Evolutionary conservation across 2,113 vertebrate species (phyloP), one percentile per base, ranked within the genome.

Genomic region (Hypanus sabinus): DNA sequence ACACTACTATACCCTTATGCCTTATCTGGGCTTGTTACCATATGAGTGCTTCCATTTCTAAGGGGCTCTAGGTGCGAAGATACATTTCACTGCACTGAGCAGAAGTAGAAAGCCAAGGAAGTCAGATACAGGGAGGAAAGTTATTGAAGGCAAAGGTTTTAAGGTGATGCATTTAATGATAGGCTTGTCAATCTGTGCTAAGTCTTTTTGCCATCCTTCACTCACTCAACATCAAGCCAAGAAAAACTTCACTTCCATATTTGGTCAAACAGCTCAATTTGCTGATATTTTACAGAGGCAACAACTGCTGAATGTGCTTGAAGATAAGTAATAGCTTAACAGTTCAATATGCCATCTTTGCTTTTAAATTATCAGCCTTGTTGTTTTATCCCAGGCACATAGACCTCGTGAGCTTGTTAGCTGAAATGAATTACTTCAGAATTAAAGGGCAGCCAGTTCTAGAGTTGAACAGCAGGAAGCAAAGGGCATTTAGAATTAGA

Each of bases 401-500:
- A 60, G 16, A n/a, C 57, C 30, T 88, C 62, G 85, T 88, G 16
- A 7, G 85, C 57, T 88, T 65, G 60, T 88, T 65, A 57, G n/a
- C 27, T 62, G 60, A 88, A 88, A 73, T 93, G 70, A 46, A 93
- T 71, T 27, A 24, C 36, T 27, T 27, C 36, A 73, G 90, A 93
- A 73, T 93, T 71, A 73, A 93, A 71, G 90, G 8, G 62, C 68
- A 73, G 33, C 38, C 38, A 73, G 22, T 11, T 73, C 68, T 71
- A 11, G 20, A 93, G 36, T 11, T 6, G 3, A 46, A 46, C 65
- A 27, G 90, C 90, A 24, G 70, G 90, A 70, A 70, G 33, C 90
- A 93, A 93, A 93, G 90, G 90, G 22, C 90, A 93, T 68, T 27
- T 93, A 36, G 57, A 65, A 88, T 71, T 71, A 46, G 36, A 65